Percentiles rank a stretch among this genome's conserved stretches.
Evolutionary conservation across 2,113 vertebrate genomes (phyloP).

Genomic region (Upupa epops): DNA sequence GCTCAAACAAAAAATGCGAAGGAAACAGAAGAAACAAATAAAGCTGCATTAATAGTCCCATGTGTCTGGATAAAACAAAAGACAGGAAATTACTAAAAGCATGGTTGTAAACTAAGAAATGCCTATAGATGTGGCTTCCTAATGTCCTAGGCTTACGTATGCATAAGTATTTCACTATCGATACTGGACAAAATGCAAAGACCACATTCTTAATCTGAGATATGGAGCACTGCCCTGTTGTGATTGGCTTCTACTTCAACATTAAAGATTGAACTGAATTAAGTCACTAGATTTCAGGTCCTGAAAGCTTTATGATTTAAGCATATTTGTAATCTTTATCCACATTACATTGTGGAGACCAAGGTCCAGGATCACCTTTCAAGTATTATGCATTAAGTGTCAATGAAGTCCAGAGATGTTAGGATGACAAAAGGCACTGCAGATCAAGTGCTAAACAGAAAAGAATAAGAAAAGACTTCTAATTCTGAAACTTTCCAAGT

Average conservation of each 20-base stretch:
- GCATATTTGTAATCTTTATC: background rate
- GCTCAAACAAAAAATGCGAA: conserved; percentile 15
- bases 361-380: background rate
- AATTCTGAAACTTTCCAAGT: background rate
- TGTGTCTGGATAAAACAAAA: conserved; percentile 40
- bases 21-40: conserved; percentile 60
- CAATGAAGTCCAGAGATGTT: background rate
- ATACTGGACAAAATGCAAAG: background rate
- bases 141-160: background rate
- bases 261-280: background rate
- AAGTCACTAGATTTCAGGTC: background rate
- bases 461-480: background rate
- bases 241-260: background rate
- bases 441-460: background rate
- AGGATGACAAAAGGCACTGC: background rate
- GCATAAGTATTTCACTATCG: background rate
- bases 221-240: background rate
- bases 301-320: background rate
- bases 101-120: conserved; percentile 36
- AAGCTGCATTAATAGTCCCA: conserved; percentile 21
- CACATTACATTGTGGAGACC: background rate
- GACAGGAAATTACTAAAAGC: conserved; percentile 50
- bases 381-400: background rate
- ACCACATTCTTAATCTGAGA: background rate
- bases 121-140: conserved; percentile 2